A percentile compares a stretch with the other conserved stretches of the same genome.
Evolutionary conservation across 2,888 invertebrate genomes (phyloP).

Genomic region (Diaprepes abbreviatus): DNA sequence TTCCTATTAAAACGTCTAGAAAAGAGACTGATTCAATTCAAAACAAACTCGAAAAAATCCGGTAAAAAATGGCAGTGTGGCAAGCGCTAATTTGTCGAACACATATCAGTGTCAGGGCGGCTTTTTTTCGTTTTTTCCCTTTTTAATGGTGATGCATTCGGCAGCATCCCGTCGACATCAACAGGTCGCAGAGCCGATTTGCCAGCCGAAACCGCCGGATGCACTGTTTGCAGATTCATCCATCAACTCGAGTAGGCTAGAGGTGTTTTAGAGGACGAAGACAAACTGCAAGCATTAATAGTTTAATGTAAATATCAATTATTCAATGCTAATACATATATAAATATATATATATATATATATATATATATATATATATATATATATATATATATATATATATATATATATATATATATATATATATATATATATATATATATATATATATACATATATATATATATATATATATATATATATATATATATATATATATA

Average conservation of each 20-base stretch:
- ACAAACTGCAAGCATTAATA: conserved; percentile 35
- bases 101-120: conserved; percentile 48
- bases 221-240: conserved; percentile 63
- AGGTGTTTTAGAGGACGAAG: conserved; percentile 37
- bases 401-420: too few species aligned
- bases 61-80: conserved; percentile 45
- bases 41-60: conserved; percentile 31
- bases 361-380: too few species aligned
- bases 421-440: too few species aligned
- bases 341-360: too few species aligned
- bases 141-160: conserved; percentile 51
- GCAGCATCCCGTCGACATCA: conserved; percentile 51
- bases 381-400: too few species aligned
- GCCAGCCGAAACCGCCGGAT: conserved; percentile 55
- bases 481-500: too few species aligned
- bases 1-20: neutral
- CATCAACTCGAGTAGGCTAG: conserved; percentile 57
- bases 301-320: too few species aligned
- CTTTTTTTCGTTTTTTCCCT: conserved; percentile 45
- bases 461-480: too few species aligned
- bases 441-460: too few species aligned
- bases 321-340: too few species aligned
- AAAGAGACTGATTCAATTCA: conserved; percentile 30
- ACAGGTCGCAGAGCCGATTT: conserved; percentile 56
- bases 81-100: conserved; percentile 51